These are phyloP conservation scores for Chrysolina haemoptera DNA, from an alignment of 2,888 invertebrate species.

Conservation along the genomic window DNA sequence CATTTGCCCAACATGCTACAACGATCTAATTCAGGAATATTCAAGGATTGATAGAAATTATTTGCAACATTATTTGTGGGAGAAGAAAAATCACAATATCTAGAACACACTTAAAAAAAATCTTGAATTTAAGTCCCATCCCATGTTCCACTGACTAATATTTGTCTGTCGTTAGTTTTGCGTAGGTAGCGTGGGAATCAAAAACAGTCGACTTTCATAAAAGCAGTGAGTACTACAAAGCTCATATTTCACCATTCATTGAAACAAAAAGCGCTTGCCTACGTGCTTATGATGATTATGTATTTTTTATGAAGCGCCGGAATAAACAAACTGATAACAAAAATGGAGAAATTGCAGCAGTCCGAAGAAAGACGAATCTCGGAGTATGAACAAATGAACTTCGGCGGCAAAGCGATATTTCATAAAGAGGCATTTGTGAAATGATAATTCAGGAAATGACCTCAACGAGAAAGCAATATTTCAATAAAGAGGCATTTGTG, in stretches of 20 bases:
- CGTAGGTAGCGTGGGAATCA: conserved; percentile 23
- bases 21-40: too few species aligned
- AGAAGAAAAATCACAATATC: too few species aligned
- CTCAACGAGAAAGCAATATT: not conserved
- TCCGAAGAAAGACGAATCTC: conserved; percentile 5
- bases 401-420: not conserved
- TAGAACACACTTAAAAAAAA: too few species aligned
- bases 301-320: conserved; percentile 1
- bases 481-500: conserved; percentile 3
- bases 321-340: conserved; percentile 14
- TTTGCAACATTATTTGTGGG: too few species aligned
- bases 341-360: conserved; percentile 8
- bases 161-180: not conserved
- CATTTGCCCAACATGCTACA: too few species aligned
- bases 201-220: not conserved
- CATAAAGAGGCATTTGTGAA: not conserved
- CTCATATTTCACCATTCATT: conserved; percentile 41
- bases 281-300: conserved; percentile 7
- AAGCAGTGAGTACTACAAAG: conserved; percentile 27
- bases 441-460: too few species aligned
- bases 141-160: not conserved
- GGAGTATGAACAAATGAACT: not conserved
- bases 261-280: conserved; percentile 38
- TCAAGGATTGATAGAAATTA: too few species aligned
- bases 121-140: too few species aligned